Evolutionary conservation across 2,113 vertebrate species (phyloP).

Genomic region (Cyrtonyx montezumae): DNA sequence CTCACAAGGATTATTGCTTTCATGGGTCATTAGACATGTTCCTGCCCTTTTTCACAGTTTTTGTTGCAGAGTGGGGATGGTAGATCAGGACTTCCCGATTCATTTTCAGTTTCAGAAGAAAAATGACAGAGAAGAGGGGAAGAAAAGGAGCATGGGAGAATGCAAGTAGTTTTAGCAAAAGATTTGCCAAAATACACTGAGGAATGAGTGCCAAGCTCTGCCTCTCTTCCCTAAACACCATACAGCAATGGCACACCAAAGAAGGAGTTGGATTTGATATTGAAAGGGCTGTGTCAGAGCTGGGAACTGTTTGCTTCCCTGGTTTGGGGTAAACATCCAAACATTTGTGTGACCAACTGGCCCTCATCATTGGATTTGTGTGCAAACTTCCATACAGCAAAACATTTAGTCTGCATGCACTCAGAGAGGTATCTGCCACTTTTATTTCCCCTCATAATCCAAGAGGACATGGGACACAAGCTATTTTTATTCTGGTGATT

Average conservation of each 20-base stretch:
- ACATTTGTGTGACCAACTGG: constrained; percentile 10
- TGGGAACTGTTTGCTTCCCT: neutral
- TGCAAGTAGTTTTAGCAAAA: neutral
- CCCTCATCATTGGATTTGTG: neutral
- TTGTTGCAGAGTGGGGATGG: neutral
- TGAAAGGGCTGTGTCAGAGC: neutral
- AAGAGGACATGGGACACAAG: neutral
- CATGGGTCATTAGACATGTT: constrained; percentile 1
- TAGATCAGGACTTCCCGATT: neutral
- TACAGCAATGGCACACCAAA: neutral
- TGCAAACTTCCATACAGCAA: neutral
- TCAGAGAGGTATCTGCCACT: neutral
- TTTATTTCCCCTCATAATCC: neutral
- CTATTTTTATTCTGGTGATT: neutral
- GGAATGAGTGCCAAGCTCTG: neutral
- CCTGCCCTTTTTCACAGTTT: neutral
- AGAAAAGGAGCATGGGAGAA: accelerated
- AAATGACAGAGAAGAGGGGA: neutral
- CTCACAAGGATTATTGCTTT: constrained; percentile 43
- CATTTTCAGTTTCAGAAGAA: neutral
- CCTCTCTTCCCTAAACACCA: neutral
- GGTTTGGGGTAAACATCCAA: constrained; percentile 33
- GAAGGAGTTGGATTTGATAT: neutral
- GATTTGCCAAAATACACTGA: neutral
- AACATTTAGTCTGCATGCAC: neutral